Evolutionary conservation across 2,888 invertebrate genomes (phyloP), one percentile per base, ranked within the genome.

Genomic region (Drosophila lacicola): DNA sequence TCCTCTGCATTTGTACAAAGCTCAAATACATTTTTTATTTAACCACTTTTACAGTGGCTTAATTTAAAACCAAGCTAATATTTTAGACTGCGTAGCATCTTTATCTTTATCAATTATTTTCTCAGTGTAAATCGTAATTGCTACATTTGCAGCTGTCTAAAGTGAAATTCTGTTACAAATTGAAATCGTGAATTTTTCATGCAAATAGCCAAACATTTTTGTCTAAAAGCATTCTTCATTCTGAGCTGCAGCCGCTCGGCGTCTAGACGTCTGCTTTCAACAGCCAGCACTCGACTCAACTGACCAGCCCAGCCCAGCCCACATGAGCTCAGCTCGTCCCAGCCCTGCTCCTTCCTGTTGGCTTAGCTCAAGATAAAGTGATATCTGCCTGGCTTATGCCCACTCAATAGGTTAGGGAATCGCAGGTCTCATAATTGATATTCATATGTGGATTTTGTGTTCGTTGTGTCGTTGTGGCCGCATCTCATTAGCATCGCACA

Each of bases 401-500:
- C 58, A 66, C 42, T 49, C 58, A 49, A 36, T 25, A n/a, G 33
- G 29, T 29, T 29, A 8, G 29, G 8, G 29, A 8, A 29, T 29
- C 29, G 29, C 47, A 49, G 10, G 45, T 41, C 64, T 37, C 64
- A 74, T 79, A 83, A 89, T 81, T 82, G 82, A 88, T 89, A 82
- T 82, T 82, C 82, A 89, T 82, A 84, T 88, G 85, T 81, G 65
- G 60, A 61, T 57, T 60, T 47, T 51, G 46, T 66, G 66, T 37
- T 61, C 62, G 58, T 58, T 21, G 63, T 67, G 58, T 58, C 29
- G 63, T 67, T 77, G 17, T 66, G 74, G 78, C 54, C 84, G 82
- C 89, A 82, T 83, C 82, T 89, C 82, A 88, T 89, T 87, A 87
- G 89, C 63, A 68, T 60, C 49, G 54, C 66, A 62, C 45, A 76